Evolutionary conservation across 2,888 invertebrate genomes (phyloP), one percentile per base, ranked within the genome.

Genomic region (Drosophila neonasuta): DNA sequence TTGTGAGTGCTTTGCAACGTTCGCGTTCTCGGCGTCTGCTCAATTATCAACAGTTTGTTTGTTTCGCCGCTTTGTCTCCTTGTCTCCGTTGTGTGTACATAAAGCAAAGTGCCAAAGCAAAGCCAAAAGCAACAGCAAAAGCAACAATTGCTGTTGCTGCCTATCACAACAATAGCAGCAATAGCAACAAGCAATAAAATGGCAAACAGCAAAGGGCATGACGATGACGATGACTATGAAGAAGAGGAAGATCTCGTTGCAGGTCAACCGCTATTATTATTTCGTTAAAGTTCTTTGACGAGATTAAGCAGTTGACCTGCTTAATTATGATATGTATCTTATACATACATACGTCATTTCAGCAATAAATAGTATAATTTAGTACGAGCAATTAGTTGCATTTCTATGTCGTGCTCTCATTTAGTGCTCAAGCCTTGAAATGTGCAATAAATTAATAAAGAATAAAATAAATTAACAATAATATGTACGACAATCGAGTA

Each of bases 31-130:
- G 45, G 50, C 70, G 66, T 74, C 70, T 78, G 59, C 73, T 74
- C 77, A 79, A 81, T 81, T 84, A 84, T 82, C 82, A 82, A 82
- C 79, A 81, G 79, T 79, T 80, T 75, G 68, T 75, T 77, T 81
- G 77, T 62, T 71, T 79, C 70, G 69, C 64, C 68, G 63, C 66
- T 59, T 69, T 74, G 73, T 73, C 61, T 73, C 58, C 62, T 36
- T 36, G 36, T 36, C 36, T 61, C 45, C 60, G 42, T 46, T 60
- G 52, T 46, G 46, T 71, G 67, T 56, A 72, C 58, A 63, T 56
- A 73, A 68, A 73, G 73, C 61, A 68, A 73, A 73, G 68, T 61
- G 71, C 71, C 57, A 71, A 71, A 71, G 71, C 57, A 71, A 71
- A 60, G 65, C 45, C 56, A 44, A 45, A 70, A 52, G 65, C 67